Percentiles rank a stretch among this genome's conserved stretches.
phyloP scores from a whole-genome alignment of 2,797 vertebrate species.

The Alexandromys oeconomus region DNA sequence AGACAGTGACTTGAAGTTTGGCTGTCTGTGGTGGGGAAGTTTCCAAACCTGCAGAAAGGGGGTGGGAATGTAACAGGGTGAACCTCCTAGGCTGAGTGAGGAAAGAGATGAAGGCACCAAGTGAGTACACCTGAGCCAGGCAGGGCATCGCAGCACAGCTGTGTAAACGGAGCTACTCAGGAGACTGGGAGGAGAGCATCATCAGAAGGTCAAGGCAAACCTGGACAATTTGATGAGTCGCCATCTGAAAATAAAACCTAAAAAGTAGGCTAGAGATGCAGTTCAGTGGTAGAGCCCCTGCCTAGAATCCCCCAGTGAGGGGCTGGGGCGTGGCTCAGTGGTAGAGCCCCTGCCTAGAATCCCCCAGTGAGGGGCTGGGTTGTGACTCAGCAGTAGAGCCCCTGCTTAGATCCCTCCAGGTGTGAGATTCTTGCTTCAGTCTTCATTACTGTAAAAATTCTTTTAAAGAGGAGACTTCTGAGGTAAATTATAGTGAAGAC shows the following conservation, averaged over 20 bases:
- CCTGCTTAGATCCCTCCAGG: background rate
- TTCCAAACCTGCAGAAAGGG: background rate
- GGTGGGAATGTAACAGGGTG: too few relatives aligned
- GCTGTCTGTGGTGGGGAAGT: background rate
- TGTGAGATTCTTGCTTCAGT: background rate
- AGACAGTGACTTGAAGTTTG: background rate
- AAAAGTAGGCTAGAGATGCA: too few relatives aligned
- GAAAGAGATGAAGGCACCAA: too few relatives aligned
- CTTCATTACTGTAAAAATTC: background rate
- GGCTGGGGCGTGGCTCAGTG: too few relatives aligned
- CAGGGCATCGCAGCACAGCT: too few relatives aligned
- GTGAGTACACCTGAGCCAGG: fast-evolving
- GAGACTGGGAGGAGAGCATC: background rate
- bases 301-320: too few relatives aligned
- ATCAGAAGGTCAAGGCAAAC: background rate
- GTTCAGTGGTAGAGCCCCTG: too few relatives aligned
- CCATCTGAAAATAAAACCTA: too few relatives aligned
- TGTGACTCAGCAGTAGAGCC: background rate
- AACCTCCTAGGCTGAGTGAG: background rate
- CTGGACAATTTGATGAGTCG: background rate
- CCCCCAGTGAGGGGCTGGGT: background rate
- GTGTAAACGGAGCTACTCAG: background rate
- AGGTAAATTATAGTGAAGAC: background rate
- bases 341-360: background rate
- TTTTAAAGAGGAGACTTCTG: background rate